Conservation (phyloP, 2,113 vertebrate species). For the Ailurus styani region DNA sequence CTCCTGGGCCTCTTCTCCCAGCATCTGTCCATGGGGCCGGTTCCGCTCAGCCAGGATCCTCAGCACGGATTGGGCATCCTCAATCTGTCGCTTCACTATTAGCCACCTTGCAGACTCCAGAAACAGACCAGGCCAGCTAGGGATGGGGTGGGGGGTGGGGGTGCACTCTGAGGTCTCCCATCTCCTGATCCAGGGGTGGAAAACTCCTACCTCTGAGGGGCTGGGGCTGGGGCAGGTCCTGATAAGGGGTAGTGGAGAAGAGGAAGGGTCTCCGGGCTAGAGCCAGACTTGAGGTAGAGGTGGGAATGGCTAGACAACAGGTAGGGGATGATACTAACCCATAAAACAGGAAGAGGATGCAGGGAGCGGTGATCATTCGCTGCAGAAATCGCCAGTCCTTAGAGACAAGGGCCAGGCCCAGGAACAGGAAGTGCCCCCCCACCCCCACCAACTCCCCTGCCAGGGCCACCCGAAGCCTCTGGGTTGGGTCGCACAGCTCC, state of each 20-base stretch:
- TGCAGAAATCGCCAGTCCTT: constrained; percentile 90
- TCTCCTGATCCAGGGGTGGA: not conserved
- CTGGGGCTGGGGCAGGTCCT: not conserved
- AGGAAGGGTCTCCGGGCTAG: not conserved
- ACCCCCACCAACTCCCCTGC: constrained; percentile 86
- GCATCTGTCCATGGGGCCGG: constrained; percentile 76
- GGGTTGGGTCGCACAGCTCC: constrained; percentile 90
- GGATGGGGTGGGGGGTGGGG: not conserved
- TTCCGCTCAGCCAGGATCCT: constrained; percentile 86
- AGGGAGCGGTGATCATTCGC: constrained; percentile 86
- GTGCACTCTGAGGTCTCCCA: not conserved
- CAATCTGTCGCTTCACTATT: constrained; percentile 83
- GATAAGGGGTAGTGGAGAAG: not conserved
- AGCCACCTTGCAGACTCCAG: constrained; percentile 92
- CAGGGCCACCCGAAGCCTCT: constrained; percentile 86
- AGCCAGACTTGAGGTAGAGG: not conserved
- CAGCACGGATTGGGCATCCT: constrained; percentile 82
- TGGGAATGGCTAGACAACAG: not conserved
- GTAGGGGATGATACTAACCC: constrained; percentile 77
- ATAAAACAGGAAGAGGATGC: constrained; percentile 89
- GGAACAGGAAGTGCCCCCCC: constrained; percentile 88
- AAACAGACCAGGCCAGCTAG: constrained; percentile 88
- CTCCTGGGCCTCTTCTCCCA: constrained; percentile 80
- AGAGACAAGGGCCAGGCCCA: constrained; percentile 88
- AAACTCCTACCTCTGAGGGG: not conserved